These are phyloP conservation scores for Andrena bucephala DNA, from an alignment of 2,888 invertebrate species.

Conservation along the genomic window DNA sequence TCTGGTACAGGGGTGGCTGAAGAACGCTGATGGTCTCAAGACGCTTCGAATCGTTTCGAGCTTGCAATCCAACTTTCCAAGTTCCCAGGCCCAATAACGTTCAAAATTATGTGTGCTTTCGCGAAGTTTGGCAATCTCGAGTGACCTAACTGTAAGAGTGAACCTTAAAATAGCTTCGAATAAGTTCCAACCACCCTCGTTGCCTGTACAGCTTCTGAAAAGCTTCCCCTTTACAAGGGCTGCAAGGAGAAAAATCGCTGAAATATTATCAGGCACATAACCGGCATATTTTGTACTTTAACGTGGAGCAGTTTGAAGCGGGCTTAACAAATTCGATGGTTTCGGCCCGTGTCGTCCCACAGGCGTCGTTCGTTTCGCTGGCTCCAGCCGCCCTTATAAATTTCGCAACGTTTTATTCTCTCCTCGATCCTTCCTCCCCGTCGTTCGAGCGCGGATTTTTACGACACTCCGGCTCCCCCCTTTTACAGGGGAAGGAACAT, in stretches of 20 bases:
- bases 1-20: neutral
- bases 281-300: slow-evolving; percentile 8
- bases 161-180: neutral
- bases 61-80: neutral
- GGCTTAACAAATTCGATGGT: slow-evolving; percentile 18
- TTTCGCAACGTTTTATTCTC: slow-evolving; percentile 67
- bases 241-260: neutral
- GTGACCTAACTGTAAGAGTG: neutral
- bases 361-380: slow-evolving; percentile 45
- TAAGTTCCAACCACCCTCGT: neutral
- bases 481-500: slow-evolving; percentile 47
- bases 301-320: slow-evolving; percentile 25
- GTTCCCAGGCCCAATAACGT: slow-evolving; percentile 18
- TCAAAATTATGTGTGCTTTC: slow-evolving; percentile 19
- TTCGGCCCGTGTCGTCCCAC: slow-evolving; percentile 32
- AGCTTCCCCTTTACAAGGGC: neutral
- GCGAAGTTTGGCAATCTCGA: slow-evolving; percentile 12
- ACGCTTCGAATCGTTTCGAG: slow-evolving; percentile 21
- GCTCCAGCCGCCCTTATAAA: slow-evolving; percentile 62
- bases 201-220: neutral
- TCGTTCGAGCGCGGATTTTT: slow-evolving; percentile 63
- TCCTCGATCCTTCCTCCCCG: slow-evolving; percentile 49
- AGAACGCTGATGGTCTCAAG: slow-evolving; percentile 3
- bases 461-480: slow-evolving; percentile 43
- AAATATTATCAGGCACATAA: slow-evolving; percentile 30